Conservation (phyloP, 2,888 invertebrate species). For the Muschampia plurimacula region DNA sequence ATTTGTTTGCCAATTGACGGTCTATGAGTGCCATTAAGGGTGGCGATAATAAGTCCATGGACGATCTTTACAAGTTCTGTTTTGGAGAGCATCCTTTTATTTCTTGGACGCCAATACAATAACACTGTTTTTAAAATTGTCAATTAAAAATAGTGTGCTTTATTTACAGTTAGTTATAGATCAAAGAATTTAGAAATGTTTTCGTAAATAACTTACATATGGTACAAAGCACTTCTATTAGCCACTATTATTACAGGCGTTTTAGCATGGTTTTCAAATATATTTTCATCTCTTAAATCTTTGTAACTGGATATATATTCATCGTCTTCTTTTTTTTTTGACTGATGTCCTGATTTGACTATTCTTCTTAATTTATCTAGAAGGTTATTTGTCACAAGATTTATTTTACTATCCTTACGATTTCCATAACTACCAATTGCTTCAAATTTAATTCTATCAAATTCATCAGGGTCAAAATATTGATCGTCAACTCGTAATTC, state of each 20-base stretch:
- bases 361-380: slow-evolving; percentile 15
- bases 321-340: neutral
- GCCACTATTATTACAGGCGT: slow-evolving; percentile 19
- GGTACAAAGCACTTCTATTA: slow-evolving; percentile 14
- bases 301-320: slow-evolving; percentile 22
- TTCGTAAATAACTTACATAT: slow-evolving; percentile 20
- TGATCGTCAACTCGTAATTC: slow-evolving; percentile 15
- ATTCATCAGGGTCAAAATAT: slow-evolving; percentile 25
- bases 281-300: slow-evolving; percentile 14
- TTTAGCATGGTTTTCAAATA: slow-evolving; percentile 9
- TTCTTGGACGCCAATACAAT: neutral
- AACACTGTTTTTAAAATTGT: neutral
- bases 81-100: too few species aligned
- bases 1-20: too few species aligned
- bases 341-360: neutral
- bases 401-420: neutral
- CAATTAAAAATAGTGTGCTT: too few species aligned
- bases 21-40: too few species aligned
- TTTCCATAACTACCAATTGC: neutral
- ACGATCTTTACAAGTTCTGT: too few species aligned
- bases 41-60: too few species aligned
- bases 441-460: neutral
- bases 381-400: slow-evolving; percentile 17
- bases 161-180: too few species aligned
- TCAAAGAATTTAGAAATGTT: neutral